Evolutionary conservation across 2,113 vertebrate genomes (phyloP), one percentile per base, ranked within the genome.

Genomic region (Sarotherodon lohbergeri): DNA sequence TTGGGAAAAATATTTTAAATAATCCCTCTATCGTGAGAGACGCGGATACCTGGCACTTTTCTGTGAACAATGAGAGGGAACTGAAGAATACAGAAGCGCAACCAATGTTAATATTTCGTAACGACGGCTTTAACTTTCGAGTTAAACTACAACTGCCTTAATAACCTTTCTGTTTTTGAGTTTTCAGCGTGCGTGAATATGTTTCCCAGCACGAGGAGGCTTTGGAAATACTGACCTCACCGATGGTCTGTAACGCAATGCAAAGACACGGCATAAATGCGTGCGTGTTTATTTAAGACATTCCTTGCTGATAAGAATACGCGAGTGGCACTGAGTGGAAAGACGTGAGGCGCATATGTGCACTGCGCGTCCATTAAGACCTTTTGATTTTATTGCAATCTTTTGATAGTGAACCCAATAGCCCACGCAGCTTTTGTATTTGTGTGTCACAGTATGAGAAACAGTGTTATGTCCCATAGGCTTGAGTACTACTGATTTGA

Each of bases 401-500:
- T 89, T 94, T 94, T 92, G 93, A 95, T 89, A 68, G 88, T 90
- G 91, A 91, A 94, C 91, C 87, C 90, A 91, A 80, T 90, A 93
- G 91, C 90, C 92, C 92, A 92, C 61, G 34, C 91, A 81, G 90
- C 92, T 90, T 95, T 94, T 95, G 94, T 95, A 84, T 93, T 94
- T 95, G 93, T 94, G 89, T 94, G 94, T 92, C 93, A 93, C 88
- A 86, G 90, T 91, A 93, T 93, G 88, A 93, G 92, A 92, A 96
- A 92, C 91, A 91, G 92, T 84, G 89, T 90, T 89, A 81, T 87
- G 91, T 95, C 94, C 94, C 94, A 95, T 94, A 94, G 93, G 93
- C 94, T 86, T 91, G 89, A 87, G 87, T 89, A 93, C 92, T 86
- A 92, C 94, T 90, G 93, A 96, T 96, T 95, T 94, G 92, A 95